Base-by-base conservation (phyloP, 1,140 invertebrate species). In the Papilio polyxenes region DNA sequence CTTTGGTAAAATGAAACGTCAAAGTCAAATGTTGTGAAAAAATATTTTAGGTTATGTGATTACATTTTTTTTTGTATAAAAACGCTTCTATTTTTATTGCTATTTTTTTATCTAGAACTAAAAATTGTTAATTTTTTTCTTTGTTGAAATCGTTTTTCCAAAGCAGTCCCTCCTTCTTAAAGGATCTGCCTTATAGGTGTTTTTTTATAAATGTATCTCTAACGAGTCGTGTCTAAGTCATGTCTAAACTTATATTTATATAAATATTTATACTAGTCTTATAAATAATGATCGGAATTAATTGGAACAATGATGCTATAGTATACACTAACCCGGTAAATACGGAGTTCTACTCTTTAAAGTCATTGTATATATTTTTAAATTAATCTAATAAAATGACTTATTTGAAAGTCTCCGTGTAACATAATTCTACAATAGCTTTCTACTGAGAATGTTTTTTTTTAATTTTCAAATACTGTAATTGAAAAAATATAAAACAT, bases 111-210 rank as follows among this genome's bases (percentile, higher is more conserved):
- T 44, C 7, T 44, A 6, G 7, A 7, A 6, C 3, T 44, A n/a
- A 20, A 20, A n/a, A 20, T 20, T 59, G 6, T 59, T n/a, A 9
- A n/a, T 59, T 20, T 53, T 53, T 53, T 13, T 51, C 0, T 72
- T 15, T 53, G 6, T 65, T 13, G 15, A 37, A 59, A 72, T 75
- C 74, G 74, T 83, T 48, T 75, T 82, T 80, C 86, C 86, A 87
- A 87, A 86, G 90, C 90, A 86, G 86, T 88, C 87, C 80, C 84
- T 82, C 86, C 86, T 91, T 87, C 89, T 91, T 90, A 89, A 89
- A 91, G 88, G 88, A 92, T 92, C 92, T 93, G 92, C 92, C 92
- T 93, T 93, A 93, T 93, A 92, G 89, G 87, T 93, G 82, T 90
- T 92, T 93, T 92, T 92, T 91, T 93, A 92, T 90, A 92, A 89